phyloP scores from a whole-genome alignment of 2,888 invertebrate species.

The Parnassius mnemosyne region DNA sequence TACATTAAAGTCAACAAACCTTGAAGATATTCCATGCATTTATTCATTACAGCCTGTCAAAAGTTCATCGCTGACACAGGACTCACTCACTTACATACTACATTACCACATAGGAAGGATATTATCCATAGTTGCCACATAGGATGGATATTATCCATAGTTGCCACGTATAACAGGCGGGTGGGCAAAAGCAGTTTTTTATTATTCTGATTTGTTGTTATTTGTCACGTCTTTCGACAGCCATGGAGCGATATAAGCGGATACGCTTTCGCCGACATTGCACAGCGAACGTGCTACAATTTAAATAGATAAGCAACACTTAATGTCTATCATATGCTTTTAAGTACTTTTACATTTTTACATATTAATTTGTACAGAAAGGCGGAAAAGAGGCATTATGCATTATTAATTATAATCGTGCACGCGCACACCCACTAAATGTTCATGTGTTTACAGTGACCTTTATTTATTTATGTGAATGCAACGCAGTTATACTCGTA shows the following conservation, averaged over 20 bases:
- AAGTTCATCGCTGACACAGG: too few species aligned
- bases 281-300: background rate
- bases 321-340: conserved; percentile 7
- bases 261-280: too few species aligned
- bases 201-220: too few species aligned
- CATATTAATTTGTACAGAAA: conserved; percentile 5
- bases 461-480: conserved; percentile 25
- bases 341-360: conserved; percentile 3
- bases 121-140: too few species aligned
- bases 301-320: conserved; percentile 1
- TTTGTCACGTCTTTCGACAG: too few species aligned
- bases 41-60: too few species aligned
- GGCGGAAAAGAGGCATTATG: conserved; percentile 17
- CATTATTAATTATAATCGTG: conserved; percentile 7
- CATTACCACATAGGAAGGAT: too few species aligned
- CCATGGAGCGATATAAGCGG: too few species aligned
- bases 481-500: conserved; percentile 20
- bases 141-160: too few species aligned
- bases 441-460: conserved; percentile 14
- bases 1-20: conserved; percentile 4
- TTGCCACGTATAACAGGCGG: too few species aligned
- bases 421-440: conserved; percentile 12
- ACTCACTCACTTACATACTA: too few species aligned
- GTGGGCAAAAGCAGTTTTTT: too few species aligned
- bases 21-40: background rate